A percentile compares a stretch with the other conserved stretches of the same genome.
Conservation (phyloP, 2,888 invertebrate genomes). For the Acrocyrtus sp. region DNA sequence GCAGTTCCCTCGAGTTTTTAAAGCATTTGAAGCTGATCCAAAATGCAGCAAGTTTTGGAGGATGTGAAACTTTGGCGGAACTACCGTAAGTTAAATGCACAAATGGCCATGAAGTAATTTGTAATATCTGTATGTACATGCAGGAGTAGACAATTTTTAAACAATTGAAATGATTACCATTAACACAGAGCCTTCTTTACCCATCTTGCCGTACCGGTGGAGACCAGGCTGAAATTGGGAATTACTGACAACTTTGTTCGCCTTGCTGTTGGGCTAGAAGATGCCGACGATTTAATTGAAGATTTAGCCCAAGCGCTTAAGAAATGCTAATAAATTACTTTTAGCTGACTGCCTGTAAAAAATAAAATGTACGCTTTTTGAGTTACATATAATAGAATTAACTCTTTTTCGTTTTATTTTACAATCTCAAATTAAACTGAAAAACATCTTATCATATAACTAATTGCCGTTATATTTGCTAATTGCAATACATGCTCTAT, state of each 20-base stretch:
- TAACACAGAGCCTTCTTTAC: constrained; percentile 68
- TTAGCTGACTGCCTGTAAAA: no score
- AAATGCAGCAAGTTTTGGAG: constrained; percentile 71
- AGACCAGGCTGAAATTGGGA: constrained; percentile 67
- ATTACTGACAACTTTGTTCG: constrained; percentile 70
- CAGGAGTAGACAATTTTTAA: no score
- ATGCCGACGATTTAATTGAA: constrained; percentile 68
- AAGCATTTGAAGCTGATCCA: constrained; percentile 66
- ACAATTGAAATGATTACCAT: neutral
- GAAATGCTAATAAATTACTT: constrained; percentile 20
- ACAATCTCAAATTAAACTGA: neutral
- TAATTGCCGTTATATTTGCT: neutral
- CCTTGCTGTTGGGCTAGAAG: constrained; percentile 70
- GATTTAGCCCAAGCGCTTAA: constrained; percentile 70
- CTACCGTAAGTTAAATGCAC: constrained; percentile 66
- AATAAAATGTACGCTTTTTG: neutral
- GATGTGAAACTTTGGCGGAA: constrained; percentile 70
- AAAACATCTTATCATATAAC: neutral
- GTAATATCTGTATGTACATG: neutral
- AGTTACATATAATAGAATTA: neutral
- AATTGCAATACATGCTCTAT: no score
- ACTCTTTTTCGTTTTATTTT: neutral
- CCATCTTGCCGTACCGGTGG: constrained; percentile 69
- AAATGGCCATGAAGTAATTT: neutral
- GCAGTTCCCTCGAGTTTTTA: constrained; percentile 67